phyloP scores from a whole-genome alignment of 2,113 vertebrate species.

The Oreotrochilus melanogaster region DNA sequence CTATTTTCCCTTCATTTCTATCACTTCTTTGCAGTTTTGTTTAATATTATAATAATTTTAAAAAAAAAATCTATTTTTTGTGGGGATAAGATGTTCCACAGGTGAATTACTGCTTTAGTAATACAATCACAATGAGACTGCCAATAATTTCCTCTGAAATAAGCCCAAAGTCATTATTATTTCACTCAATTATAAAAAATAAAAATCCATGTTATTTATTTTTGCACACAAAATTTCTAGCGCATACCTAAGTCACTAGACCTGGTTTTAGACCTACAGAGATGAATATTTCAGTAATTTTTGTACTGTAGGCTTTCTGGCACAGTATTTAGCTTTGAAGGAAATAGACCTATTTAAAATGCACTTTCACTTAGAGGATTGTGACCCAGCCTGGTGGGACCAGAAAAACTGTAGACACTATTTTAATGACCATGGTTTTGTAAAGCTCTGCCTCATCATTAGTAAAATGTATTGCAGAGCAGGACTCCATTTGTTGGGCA shows the following conservation, averaged over 20 bases:
- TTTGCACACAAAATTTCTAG: background rate
- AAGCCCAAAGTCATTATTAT: background rate
- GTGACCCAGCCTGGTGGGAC: background rate
- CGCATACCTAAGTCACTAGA: background rate
- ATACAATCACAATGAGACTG: background rate
- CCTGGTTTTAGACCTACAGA: background rate
- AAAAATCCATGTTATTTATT: background rate
- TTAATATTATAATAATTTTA: background rate
- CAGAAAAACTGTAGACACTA: background rate
- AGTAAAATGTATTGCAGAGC: background rate
- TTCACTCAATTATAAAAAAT: background rate
- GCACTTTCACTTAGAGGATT: background rate
- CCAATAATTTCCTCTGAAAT: background rate
- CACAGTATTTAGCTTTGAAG: background rate
- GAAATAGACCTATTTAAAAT: background rate
- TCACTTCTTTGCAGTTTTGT: background rate
- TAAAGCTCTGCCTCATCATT: background rate
- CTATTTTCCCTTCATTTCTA: background rate
- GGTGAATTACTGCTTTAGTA: background rate
- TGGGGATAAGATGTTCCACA: background rate
- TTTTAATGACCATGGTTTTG: background rate
- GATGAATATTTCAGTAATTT: background rate
- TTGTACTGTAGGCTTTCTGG: background rate
- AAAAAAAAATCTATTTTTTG: background rate
- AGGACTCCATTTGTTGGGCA: background rate